Conservation (phyloP, 2,888 invertebrate species). For the Pediacus dermestoides region DNA sequence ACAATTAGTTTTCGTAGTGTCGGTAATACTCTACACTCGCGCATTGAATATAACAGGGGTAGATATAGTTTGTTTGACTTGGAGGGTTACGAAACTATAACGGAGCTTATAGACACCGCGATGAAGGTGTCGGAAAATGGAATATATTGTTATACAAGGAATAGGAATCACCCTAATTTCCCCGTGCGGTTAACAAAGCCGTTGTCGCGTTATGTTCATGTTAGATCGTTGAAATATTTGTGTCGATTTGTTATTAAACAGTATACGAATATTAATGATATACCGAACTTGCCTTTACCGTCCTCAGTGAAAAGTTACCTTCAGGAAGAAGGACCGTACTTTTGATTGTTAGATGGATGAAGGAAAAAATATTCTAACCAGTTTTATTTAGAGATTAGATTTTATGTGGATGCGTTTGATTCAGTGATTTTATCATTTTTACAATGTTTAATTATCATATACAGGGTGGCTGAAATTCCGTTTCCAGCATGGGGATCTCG, state of each 20-base stretch:
- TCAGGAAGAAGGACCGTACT: constrained; percentile 39
- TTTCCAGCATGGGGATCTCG: too few relatives aligned
- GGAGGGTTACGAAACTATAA: constrained; percentile 58
- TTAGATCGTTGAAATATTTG: constrained; percentile 67
- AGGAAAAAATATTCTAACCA: too few relatives aligned
- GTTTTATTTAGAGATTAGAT: too few relatives aligned
- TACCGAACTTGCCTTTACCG: constrained; percentile 66
- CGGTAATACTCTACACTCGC: constrained; percentile 66
- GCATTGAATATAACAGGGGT: constrained; percentile 68
- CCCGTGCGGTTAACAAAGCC: constrained; percentile 72
- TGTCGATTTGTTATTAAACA: constrained; percentile 72
- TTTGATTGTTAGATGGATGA: too few relatives aligned
- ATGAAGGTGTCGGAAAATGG: constrained; percentile 66
- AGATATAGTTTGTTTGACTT: constrained; percentile 50
- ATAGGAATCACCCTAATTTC: constrained; percentile 64
- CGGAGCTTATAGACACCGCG: constrained; percentile 71
- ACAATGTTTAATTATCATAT: too few relatives aligned
- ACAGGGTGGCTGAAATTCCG: too few relatives aligned
- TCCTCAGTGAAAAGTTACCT: constrained; percentile 56
- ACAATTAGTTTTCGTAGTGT: constrained; percentile 70
- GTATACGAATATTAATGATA: constrained; percentile 63
- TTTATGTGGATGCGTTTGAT: too few relatives aligned
- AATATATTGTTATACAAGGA: constrained; percentile 69
- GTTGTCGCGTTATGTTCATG: constrained; percentile 69
- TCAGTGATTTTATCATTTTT: too few relatives aligned